Percentiles rank a stretch among this genome's conserved stretches.
These are phyloP conservation scores for Cathartes aura DNA, from an alignment of 2,113 vertebrate species.

Conservation along the genomic window DNA sequence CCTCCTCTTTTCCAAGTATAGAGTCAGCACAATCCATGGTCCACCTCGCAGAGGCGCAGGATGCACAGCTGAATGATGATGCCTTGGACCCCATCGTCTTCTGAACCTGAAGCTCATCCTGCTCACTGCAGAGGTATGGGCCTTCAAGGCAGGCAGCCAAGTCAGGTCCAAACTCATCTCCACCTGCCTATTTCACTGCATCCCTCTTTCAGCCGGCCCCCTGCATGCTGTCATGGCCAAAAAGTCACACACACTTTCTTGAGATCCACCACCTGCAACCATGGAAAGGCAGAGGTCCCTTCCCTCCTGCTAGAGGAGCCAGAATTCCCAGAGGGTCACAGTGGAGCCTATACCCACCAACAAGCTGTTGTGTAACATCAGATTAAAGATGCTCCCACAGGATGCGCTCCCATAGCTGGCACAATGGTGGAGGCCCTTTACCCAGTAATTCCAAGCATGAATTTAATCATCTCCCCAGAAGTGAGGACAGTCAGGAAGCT, in stretches of 20 bases:
- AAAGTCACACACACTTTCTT: neutral
- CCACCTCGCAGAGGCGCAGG: neutral
- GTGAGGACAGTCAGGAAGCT: neutral
- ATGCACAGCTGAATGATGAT: neutral
- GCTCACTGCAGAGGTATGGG: neutral
- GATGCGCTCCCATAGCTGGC: neutral
- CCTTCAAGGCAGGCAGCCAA: neutral
- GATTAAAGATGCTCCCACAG: neutral
- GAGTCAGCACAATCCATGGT: neutral
- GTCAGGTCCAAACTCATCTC: neutral
- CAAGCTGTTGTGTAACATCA: accelerated
- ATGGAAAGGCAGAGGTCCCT: neutral
- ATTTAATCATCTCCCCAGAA: neutral
- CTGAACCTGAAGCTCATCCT: neutral
- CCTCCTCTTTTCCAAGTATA: neutral
- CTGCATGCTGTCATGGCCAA: neutral
- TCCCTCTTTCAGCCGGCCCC: neutral
- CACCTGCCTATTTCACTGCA: neutral
- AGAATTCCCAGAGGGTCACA: neutral
- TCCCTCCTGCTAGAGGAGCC: neutral
- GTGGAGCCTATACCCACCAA: neutral
- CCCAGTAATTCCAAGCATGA: neutral
- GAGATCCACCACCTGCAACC: neutral
- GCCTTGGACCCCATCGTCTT: neutral
- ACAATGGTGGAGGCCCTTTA: neutral